Conservation (phyloP, 2,888 invertebrate species). For the Rhimphoctona megacephalus region DNA sequence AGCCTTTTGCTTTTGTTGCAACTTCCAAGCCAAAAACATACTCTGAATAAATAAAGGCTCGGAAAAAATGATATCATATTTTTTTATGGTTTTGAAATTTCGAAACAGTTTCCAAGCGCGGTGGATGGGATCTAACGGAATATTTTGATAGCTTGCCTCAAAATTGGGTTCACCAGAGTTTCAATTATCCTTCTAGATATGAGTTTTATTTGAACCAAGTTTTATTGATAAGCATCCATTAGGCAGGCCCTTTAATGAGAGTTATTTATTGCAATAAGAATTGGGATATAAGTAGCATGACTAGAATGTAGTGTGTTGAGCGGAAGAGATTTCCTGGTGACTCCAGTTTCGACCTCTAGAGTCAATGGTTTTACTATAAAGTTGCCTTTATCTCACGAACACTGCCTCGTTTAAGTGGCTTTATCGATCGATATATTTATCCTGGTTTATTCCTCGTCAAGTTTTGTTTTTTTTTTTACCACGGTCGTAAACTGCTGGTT, state of each 20-base stretch:
- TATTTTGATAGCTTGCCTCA: neutral
- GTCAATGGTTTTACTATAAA: neutral
- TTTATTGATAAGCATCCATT: neutral
- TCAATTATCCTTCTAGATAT: neutral
- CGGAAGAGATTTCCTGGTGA: neutral
- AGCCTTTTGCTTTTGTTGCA: neutral
- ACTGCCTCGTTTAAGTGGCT: neutral
- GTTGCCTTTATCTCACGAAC: conserved; percentile 15
- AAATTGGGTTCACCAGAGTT: neutral
- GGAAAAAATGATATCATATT: neutral
- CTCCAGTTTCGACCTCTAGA: neutral
- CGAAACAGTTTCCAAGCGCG: neutral
- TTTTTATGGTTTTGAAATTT: neutral
- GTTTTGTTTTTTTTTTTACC: conserved; percentile 60
- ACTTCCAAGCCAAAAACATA: neutral
- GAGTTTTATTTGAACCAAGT: neutral
- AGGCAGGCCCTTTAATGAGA: neutral
- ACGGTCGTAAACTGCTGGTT: conserved; percentile 81
- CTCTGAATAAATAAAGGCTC: neutral
- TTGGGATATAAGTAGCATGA: neutral
- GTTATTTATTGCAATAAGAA: neutral
- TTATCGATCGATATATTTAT: conserved; percentile 34
- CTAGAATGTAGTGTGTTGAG: neutral
- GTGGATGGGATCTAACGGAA: neutral
- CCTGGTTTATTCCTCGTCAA: conserved; percentile 22